Percentiles rank a stretch among this genome's conserved stretches.
Evolutionary conservation across 2,113 vertebrate species (phyloP).

Genomic region (Tilapia sparmanii): DNA sequence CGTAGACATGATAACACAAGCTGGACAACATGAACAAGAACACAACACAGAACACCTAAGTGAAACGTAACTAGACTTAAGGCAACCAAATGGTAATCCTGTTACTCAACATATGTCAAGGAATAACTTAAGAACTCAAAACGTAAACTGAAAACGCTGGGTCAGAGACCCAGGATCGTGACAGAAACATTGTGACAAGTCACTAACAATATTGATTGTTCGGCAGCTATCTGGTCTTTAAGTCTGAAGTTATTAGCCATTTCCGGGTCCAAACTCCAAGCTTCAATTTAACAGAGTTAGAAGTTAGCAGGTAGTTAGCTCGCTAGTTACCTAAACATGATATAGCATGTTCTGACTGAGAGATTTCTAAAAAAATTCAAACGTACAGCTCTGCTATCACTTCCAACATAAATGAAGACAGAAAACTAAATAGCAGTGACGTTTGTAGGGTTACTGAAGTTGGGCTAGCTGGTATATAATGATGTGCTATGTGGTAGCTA

Average conservation of each 20-base stretch:
- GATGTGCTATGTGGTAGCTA: no score
- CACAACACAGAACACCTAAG: not conserved
- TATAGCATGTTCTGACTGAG: not conserved
- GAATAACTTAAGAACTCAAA: not conserved
- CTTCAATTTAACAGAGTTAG: not conserved
- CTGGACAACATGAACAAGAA: not conserved
- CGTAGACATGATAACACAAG: not conserved
- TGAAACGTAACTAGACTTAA: not conserved
- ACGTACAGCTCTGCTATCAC: fast-evolving
- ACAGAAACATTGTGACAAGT: conserved; percentile 21
- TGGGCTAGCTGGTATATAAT: fast-evolving
- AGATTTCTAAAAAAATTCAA: not conserved
- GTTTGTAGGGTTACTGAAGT: no score
- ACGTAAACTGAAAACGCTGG: not conserved
- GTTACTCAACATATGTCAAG: not conserved
- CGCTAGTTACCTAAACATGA: not conserved
- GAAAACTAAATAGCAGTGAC: no score
- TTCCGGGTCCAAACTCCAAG: not conserved
- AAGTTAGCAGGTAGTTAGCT: not conserved
- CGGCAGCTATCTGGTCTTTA: conserved; percentile 3
- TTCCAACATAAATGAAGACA: not conserved
- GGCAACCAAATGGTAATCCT: not conserved
- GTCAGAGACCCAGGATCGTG: not conserved
- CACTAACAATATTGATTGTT: conserved; percentile 21
- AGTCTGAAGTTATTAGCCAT: fast-evolving